Evolutionary conservation across 2,797 vertebrate genomes (phyloP), one percentile per base, ranked within the genome.

Genomic region (Muscicapa striata): DNA sequence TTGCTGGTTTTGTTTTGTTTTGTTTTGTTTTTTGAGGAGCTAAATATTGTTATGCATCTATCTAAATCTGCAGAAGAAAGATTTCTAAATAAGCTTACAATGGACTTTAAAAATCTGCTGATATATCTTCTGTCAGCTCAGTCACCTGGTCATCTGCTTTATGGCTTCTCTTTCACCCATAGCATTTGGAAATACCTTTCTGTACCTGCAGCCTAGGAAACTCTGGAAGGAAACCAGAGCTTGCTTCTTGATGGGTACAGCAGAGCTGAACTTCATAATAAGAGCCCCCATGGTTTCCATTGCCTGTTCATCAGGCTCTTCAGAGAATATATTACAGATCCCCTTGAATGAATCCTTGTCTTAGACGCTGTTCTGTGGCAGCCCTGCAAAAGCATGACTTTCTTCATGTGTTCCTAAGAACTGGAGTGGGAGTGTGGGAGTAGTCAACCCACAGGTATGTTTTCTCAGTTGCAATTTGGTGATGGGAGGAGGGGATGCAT

Each of bases 261-360:
- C 8, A 23, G 72, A 89, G 51, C 13, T 36, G 62, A 83, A 41
- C 55, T 76, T 81, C 69, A 51, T 67, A 76, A 76, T 62, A n/a
- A 16, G 68, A 91, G 70, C 58, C 79, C 74, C 93, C 64, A 84
- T 41, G 15, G 8, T 81, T 95, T 96, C 91, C 93, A 51, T 9
- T 93, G 61, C 80, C 67, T 77, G 41, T 54, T 95, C 30, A 61
- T 74, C 49, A 82, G 54, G 51, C 58, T 67, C 91, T 87, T 87
- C 59, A 82, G 77, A 89, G 34, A 86, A 96, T 61, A 77, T 83
- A 84, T 95, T 94, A 66, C 26, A 92, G 79, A 43, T 81, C 36
- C 55, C 48, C 64, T 90, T 91, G 86, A 97, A 90, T 72, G 87
- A 93, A 45, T 78, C 41, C 83, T 94, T 95, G 80, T 90, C 73